Percentiles rank a stretch among this genome's conserved stretches.
These are phyloP conservation scores for Xestia xanthographa DNA, from an alignment of 2,888 invertebrate species.

Conservation along the genomic window DNA sequence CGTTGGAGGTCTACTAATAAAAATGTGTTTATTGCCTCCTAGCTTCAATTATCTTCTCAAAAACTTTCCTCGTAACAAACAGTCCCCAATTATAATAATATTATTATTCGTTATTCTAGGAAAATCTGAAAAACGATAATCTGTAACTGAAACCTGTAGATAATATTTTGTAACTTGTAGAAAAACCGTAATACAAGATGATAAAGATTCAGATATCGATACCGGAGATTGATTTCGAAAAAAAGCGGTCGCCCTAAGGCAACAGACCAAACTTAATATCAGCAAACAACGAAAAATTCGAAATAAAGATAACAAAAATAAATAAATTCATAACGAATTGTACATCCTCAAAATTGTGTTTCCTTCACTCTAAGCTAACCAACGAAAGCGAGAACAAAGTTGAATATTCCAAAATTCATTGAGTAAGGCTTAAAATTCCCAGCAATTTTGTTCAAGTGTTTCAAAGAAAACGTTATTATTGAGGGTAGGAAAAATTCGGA, in stretches of 20 bases:
- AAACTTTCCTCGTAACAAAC: conserved; percentile 14
- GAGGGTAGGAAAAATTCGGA: conserved; percentile 51
- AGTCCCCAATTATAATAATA: not conserved
- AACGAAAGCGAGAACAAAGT: conserved; percentile 56
- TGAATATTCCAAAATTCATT: conserved; percentile 60
- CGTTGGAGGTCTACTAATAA: conserved; percentile 10
- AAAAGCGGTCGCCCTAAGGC: conserved; percentile 31
- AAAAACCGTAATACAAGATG: conserved; percentile 12
- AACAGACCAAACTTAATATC: conserved; percentile 40
- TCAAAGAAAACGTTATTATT: conserved; percentile 61
- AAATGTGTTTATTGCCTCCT: conserved; percentile 23
- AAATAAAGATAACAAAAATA: conserved; percentile 35
- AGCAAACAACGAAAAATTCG: conserved; percentile 42
- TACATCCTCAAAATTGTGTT: conserved; percentile 48
- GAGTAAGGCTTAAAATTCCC: conserved; percentile 53
- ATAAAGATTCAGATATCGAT: conserved; percentile 30
- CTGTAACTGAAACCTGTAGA: not conserved
- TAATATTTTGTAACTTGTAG: conserved; percentile 23
- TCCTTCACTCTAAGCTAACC: conserved; percentile 35
- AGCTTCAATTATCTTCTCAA: conserved; percentile 11
- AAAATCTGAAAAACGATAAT: not conserved
- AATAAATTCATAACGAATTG: conserved; percentile 55
- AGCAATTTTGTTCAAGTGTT: conserved; percentile 52
- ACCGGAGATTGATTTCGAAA: conserved; percentile 36
- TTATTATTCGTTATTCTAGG: not conserved